Base-by-base conservation (phyloP, 2,888 invertebrate genomes). In the Caenorhabditis macrosperma region DNA sequence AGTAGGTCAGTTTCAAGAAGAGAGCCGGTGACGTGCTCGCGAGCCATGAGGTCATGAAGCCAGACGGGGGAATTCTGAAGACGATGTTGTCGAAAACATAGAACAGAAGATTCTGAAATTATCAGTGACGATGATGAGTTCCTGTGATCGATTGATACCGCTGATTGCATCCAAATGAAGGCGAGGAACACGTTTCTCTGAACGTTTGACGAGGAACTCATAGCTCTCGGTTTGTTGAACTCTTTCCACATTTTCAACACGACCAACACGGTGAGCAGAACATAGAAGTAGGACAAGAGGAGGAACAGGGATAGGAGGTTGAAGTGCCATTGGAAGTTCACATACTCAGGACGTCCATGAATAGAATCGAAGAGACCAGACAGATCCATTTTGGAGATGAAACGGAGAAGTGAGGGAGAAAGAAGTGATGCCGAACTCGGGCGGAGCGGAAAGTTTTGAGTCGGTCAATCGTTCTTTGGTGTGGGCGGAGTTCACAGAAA, bases 121-220 rank as follows among this genome's bases (percentile, higher is more conserved):
- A 17, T 6, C 17, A n/a, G 28, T 3, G 17, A 1, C n/a, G 15
- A 9, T 28, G 30, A 3, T 33, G 4, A 17, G 38, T 17, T 44
- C 38, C n/a, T n/a, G n/a, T n/a, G n/a, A n/a, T n/a, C n/a, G n/a
- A n/a, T n/a, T n/a, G n/a, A n/a, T 30, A 71, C 71, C 28, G 71
- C 61, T 9, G 52, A 38, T 22, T 71, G 50, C 71, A 71, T 71
- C 71, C 61, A 71, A 17, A 71, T 44, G 30, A 71, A 71, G 12
- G 59, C 46, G 22, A 12, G 41, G n/a, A 71, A 71, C 7, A 71
- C 17, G 24, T 54, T 61, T 20, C 26, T 52, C 44, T 71, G 71
- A n/a, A 71, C 41, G 15, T 38, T 1, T 1, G 7, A 1, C 4
- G 57, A 57, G 1, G 35, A 22, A 24, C 38, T 57, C 6, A 38